Percentiles rank a stretch among this genome's conserved stretches.
Evolutionary conservation across 53 echinoderm and acorn worm genomes (phyloP).

Genomic region (Apostichopus leukothele): DNA sequence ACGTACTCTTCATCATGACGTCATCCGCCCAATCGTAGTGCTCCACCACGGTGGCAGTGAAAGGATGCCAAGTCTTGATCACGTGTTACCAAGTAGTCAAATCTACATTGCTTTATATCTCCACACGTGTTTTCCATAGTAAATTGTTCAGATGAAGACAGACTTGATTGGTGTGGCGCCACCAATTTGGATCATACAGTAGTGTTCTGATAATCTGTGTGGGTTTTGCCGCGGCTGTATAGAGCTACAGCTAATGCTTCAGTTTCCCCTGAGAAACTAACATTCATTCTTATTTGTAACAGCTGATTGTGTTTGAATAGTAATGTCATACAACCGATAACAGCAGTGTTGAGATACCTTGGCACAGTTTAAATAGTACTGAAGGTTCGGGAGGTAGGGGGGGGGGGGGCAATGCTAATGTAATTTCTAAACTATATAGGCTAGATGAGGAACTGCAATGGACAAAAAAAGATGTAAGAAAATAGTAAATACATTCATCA

Average conservation of each 20-base stretch:
- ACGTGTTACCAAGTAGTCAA: constrained; percentile 51
- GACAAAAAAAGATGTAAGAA: no score
- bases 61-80: constrained; percentile 22
- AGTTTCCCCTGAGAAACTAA: constrained; percentile 46
- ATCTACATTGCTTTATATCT: constrained; percentile 47
- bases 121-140: constrained; percentile 35
- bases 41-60: constrained; percentile 22
- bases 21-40: constrained; percentile 41
- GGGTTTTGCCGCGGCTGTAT: constrained; percentile 4
- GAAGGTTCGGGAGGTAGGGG: no score
- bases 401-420: no score
- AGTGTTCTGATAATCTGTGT: constrained; percentile 53
- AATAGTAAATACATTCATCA: no score
- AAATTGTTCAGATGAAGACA: constrained; percentile 5
- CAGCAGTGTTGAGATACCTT: no score
- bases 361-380: no score
- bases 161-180: constrained; percentile 33
- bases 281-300: not conserved
- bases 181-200: constrained; percentile 50
- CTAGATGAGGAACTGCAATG: no score
- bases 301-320: no score
- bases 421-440: no score
- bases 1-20: constrained; percentile 28
- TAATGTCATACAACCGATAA: no score
- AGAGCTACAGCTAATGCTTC: constrained; percentile 32